Percentiles rank a stretch among this genome's conserved stretches.
phyloP scores from a whole-genome alignment of 1,140 invertebrate genomes.

The Penaeus japonicus region DNA sequence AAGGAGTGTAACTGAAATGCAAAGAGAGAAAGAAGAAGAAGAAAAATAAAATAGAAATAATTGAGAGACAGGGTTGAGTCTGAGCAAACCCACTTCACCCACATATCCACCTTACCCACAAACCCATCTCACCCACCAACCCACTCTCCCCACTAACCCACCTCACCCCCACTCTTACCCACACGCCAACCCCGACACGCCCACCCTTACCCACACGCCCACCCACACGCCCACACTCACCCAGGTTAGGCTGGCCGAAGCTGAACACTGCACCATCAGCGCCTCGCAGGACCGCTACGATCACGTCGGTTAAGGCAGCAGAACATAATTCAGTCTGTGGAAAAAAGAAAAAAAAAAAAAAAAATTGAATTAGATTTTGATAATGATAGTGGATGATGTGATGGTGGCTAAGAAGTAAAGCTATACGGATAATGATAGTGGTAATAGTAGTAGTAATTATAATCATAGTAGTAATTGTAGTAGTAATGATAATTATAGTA shows the following conservation, averaged over 20 bases:
- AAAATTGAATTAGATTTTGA: background rate
- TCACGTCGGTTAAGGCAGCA: slow-evolving; percentile 88
- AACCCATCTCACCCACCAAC: background rate
- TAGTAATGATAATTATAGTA: too few relatives aligned
- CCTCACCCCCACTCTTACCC: background rate
- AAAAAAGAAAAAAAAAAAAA: slow-evolving; percentile 62
- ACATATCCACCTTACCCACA: background rate
- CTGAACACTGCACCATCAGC: slow-evolving; percentile 92
- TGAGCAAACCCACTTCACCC: background rate
- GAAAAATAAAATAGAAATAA: too few relatives aligned
- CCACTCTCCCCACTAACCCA: background rate
- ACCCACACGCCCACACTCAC: slow-evolving; percentile 69
- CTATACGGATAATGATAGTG: too few relatives aligned
- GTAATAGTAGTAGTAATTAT: too few relatives aligned
- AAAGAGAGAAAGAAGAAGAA: too few relatives aligned
- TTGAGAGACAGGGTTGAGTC: too few relatives aligned
- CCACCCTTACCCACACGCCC: background rate
- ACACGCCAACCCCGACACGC: background rate
- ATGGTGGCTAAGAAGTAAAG: too few relatives aligned
- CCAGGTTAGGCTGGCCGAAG: slow-evolving; percentile 88
- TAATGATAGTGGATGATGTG: too few relatives aligned
- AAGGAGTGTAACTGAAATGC: too few relatives aligned
- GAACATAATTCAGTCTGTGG: slow-evolving; percentile 89
- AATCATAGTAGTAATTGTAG: too few relatives aligned
- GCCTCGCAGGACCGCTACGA: slow-evolving; percentile 92